These are phyloP conservation scores for Geopemphigus sp. DNA, from an alignment of 1,140 invertebrate genomes.

Conservation along the genomic window DNA sequence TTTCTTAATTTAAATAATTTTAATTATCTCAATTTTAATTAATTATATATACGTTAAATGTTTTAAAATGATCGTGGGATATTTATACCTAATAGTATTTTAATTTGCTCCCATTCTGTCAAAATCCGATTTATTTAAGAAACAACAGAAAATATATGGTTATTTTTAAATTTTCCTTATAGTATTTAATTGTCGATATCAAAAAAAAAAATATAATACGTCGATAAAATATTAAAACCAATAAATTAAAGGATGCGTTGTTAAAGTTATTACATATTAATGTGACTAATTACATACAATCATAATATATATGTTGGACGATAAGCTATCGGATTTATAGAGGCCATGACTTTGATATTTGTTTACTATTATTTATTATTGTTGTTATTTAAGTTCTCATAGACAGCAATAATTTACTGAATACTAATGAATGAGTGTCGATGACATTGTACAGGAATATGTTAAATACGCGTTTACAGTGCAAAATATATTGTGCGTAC, in stretches of 20 bases:
- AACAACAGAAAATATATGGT: too few relatives aligned
- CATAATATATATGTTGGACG: background rate
- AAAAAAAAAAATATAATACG: too few relatives aligned
- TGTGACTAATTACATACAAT: background rate
- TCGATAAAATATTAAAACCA: background rate
- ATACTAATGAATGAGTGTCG: background rate
- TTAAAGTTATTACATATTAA: background rate
- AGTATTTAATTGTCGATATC: too few relatives aligned
- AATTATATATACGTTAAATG: too few relatives aligned
- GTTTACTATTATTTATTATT: background rate
- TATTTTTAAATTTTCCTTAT: too few relatives aligned
- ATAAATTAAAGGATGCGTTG: background rate
- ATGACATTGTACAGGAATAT: background rate
- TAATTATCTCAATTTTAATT: too few relatives aligned
- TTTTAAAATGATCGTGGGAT: too few relatives aligned
- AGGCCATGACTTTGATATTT: conserved; percentile 4
- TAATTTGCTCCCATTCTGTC: too few relatives aligned
- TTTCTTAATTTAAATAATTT: too few relatives aligned
- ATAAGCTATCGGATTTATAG: background rate
- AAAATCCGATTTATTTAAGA: too few relatives aligned
- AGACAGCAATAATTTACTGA: too few relatives aligned
- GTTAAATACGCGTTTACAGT: background rate
- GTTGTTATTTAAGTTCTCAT: background rate
- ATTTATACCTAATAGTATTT: too few relatives aligned
- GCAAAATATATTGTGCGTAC: background rate